Evolutionary conservation across 2,888 invertebrate species (phyloP), one percentile per base, ranked within the genome.

Genomic region (Lasioglossum morio): DNA sequence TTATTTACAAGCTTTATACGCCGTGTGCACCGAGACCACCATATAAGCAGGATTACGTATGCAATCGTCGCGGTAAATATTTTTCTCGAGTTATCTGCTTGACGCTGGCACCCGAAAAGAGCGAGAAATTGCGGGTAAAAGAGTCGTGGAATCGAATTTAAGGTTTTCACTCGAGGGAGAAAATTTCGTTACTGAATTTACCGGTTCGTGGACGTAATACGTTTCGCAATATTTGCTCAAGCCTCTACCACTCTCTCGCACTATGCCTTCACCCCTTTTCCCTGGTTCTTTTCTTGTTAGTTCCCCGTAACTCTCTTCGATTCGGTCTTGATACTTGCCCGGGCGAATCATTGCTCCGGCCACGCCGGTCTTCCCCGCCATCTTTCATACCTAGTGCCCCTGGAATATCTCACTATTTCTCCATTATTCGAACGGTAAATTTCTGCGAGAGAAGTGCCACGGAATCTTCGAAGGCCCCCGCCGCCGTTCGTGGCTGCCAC

Each of bases 341-440:
- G 53, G 43, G 53, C 72, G 48, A 14, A 40, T 74, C 73, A 70
- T 73, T 75, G 72, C 73, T 48, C 7, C 48, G 57, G 46, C 70
- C 74, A 46, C 63, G 43, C 27, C 53, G 19, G n/a, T 16, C 63
- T 83, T 46, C 75, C 27, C 34, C 74, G 46, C 53, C 57, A 81
- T 75, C 72, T 77, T 81, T 85, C 70, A 76, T 72, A 63, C 14
- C 66, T 37, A 70, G 16, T 66, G 30, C n/a, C 46, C 69, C 74
- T 30, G 46, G 78, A 84, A 77, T 81, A 91, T 92, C 89, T 90
- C 91, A 90, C 92, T 91, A 92, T 91, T 92, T 91, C 82, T 89
- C 87, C 91, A 92, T 93, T 94, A 93, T 92, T 93, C 91, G 89
- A 82, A 86, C 90, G 90, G 93, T 92, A 92, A 93, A 92, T 93